Conservation (phyloP, 2,113 vertebrate species). For the Phalacrocorax carbo region DNA sequence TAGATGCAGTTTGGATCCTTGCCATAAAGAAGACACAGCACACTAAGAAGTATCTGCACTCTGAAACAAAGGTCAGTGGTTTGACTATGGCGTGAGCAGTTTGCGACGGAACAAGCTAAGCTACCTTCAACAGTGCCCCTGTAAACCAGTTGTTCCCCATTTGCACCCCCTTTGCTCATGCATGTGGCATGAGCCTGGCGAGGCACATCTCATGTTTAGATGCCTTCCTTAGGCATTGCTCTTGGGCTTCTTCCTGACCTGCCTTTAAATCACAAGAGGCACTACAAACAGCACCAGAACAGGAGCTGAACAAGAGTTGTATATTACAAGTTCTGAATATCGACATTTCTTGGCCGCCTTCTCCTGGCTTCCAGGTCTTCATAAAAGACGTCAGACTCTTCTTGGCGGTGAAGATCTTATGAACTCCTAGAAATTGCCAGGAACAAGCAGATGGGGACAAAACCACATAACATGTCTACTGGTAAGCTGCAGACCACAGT, state of each 20-base stretch:
- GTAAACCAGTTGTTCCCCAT: background rate
- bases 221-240: background rate
- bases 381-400: constrained; percentile 4
- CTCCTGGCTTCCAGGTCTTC: background rate
- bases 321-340: background rate
- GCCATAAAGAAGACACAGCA: background rate
- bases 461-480: constrained; percentile 39
- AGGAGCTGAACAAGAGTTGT: background rate
- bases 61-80: accelerated
- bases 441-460: constrained; percentile 25
- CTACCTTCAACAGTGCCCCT: background rate
- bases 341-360: background rate
- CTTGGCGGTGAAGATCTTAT: background rate
- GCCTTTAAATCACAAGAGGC: background rate
- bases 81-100: background rate
- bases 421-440: background rate
- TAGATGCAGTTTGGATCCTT: background rate
- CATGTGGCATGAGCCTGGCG: background rate
- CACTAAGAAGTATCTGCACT: background rate
- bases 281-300: background rate
- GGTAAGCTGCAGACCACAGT: constrained; percentile 33
- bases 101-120: background rate
- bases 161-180: background rate
- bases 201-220: background rate
- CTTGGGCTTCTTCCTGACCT: background rate